phyloP scores from a whole-genome alignment of 2,888 invertebrate genomes.

The Ryuthela nishihirai region DNA sequence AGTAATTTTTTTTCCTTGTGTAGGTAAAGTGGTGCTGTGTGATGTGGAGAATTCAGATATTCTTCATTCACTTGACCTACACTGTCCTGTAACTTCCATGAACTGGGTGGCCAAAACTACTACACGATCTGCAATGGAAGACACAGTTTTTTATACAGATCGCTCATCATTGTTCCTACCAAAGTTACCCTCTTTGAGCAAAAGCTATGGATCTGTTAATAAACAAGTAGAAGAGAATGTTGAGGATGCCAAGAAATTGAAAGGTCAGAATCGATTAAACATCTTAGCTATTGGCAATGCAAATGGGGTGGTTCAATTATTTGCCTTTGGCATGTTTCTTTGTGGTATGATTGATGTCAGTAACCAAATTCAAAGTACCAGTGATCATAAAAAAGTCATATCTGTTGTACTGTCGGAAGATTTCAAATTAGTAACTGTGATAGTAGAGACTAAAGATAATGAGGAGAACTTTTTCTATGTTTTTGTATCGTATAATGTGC shows the following conservation, averaged over 20 bases:
- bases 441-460: constrained; percentile 54
- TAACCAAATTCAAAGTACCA: constrained; percentile 3
- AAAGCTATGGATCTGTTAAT: constrained; percentile 47
- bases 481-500: constrained; percentile 48
- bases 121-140: background rate
- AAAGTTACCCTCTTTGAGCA: constrained; percentile 50
- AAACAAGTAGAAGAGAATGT: constrained; percentile 52
- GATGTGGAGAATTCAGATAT: constrained; percentile 82
- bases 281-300: constrained; percentile 74
- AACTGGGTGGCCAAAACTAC: constrained; percentile 63
- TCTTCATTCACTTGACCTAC: constrained; percentile 61
- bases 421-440: constrained; percentile 65
- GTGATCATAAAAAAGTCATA: constrained; percentile 49
- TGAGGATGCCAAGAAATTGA: constrained; percentile 49
- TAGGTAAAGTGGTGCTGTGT: constrained; percentile 66
- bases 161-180: constrained; percentile 54
- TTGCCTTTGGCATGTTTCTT: constrained; percentile 79
- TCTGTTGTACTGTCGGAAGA: constrained; percentile 68
- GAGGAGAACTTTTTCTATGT: constrained; percentile 8
- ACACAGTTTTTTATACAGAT: constrained; percentile 47
- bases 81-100: constrained; percentile 66
- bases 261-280: constrained; percentile 57
- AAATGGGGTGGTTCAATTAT: constrained; percentile 63
- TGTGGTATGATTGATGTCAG: constrained; percentile 51
- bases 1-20: constrained; percentile 37